Base-by-base conservation (phyloP, 1,140 invertebrate genomes). In the Andricus grossulariae region DNA sequence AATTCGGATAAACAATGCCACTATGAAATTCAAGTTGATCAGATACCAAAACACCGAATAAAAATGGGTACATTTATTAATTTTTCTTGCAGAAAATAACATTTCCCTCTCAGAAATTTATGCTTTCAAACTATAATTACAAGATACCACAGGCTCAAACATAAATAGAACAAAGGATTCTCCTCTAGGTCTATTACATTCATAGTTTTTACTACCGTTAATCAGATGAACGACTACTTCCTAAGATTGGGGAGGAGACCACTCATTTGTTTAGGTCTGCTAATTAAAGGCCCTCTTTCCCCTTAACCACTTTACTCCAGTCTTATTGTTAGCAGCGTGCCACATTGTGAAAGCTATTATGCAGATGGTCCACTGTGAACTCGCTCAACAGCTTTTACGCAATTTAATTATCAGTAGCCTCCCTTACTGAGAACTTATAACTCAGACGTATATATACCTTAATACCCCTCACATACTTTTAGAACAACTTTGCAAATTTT, bases 271-370 rank as follows among this genome's bases (percentile, higher is more conserved):
- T 75, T 78, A 71, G 85, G 83, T 88, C 81, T 82, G 79, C 73
- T 86, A 86, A 88, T 88, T 87, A 86, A 81, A 78, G 77, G 80
- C 81, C 80, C 80, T 84, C 75, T 25, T 66, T 66, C 57, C 57
- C 57, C 57, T 39, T 25, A 16, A 13, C 25, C 21, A 39, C 5
- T 66, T 66, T 66, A 12, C 57, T 39, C 21, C 13, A 32, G 10
- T 11, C 39, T 45, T 11, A 45, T 45, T 39, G 21, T 39, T 66
- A 39, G 21, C 15, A 15, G 4, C 16, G 12, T 77, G 81, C 75
- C 79, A 81, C 75, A 83, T 86, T 86, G 80, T 82, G 73, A 82
- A 78, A 57, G 74, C 75, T 82, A 85, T 87, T 87, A 85, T 84
- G 83, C 83, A 78, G 77, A 85, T 80, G 72, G 74, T 73, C 55